Evolutionary conservation across 2,888 invertebrate species (phyloP).

Genomic region (Xestia ashworthii): DNA sequence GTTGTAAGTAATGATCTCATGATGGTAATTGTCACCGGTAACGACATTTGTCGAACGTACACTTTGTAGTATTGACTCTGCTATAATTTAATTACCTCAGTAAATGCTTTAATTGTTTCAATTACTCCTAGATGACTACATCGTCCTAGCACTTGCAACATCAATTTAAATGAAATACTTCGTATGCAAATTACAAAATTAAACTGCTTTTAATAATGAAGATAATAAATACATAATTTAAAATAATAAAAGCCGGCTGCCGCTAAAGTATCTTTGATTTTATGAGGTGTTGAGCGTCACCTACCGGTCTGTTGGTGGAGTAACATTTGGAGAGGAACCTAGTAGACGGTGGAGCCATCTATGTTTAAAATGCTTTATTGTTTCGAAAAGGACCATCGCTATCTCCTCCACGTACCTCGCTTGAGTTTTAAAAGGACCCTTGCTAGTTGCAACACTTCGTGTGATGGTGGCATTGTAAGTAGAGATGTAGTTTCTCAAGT

Average conservation of each 20-base stretch:
- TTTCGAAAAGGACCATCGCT: not conserved
- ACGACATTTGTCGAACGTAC: constrained; percentile 1
- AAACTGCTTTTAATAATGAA: not conserved
- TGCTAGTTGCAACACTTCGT: not conserved
- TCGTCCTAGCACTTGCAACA: not conserved
- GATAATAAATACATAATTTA: not conserved
- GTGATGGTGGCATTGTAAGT: not conserved
- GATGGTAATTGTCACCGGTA: not conserved
- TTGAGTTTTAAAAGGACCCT: not conserved
- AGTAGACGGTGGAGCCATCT: constrained; percentile 50
- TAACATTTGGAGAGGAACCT: constrained; percentile 3
- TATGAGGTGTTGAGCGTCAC: constrained; percentile 54
- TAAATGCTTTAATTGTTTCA: constrained; percentile 41
- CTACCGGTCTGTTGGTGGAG: constrained; percentile 48
- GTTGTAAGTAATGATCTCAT: constrained; percentile 12
- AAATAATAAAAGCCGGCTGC: not conserved
- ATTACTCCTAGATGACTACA: constrained; percentile 33
- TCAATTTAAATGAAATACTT: not conserved
- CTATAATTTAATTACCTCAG: constrained; percentile 40
- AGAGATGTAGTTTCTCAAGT: not conserved
- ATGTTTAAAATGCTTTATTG: constrained; percentile 19
- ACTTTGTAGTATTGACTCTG: constrained; percentile 19
- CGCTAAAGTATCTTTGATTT: not conserved
- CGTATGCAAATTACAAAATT: not conserved
- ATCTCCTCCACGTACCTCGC: not conserved